Evolutionary conservation across 2,113 vertebrate species (phyloP).

Genomic region (Trematocara marginatum): DNA sequence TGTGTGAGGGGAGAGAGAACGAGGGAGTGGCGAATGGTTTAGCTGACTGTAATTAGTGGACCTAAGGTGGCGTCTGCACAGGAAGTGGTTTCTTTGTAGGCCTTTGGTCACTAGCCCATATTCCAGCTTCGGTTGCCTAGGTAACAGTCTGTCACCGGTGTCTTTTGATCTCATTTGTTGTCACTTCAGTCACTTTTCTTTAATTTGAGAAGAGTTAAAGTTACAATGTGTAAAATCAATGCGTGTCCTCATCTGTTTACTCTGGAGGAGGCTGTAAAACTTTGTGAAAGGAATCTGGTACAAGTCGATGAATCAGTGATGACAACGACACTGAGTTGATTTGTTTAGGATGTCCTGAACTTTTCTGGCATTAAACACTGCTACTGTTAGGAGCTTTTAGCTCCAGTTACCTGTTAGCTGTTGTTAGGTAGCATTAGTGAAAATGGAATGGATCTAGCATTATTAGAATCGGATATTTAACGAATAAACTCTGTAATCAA

Average conservation of each 20-base stretch:
- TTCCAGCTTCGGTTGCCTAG: neutral
- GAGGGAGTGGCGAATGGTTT: neutral
- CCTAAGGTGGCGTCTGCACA: neutral
- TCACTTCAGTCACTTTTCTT: neutral
- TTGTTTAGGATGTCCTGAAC: neutral
- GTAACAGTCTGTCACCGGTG: neutral
- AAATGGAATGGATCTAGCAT: neutral
- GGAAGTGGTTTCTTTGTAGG: neutral
- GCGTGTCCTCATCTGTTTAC: neutral
- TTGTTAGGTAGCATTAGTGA: neutral
- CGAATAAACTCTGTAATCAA: neutral
- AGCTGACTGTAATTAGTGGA: neutral
- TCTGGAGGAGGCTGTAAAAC: neutral
- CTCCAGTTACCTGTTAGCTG: neutral
- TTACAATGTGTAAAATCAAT: neutral
- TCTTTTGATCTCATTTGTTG: neutral
- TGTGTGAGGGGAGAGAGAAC: neutral
- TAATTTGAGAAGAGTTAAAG: neutral
- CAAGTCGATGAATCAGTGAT: neutral
- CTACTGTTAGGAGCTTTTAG: neutral
- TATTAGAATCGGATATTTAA: neutral
- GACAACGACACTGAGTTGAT: neutral
- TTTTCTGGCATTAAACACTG: neutral
- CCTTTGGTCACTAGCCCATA: neutral
- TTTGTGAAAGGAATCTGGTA: neutral